These are phyloP conservation scores for Spisula subtruncata DNA, from an alignment of 2,888 invertebrate genomes.

Conservation along the genomic window DNA sequence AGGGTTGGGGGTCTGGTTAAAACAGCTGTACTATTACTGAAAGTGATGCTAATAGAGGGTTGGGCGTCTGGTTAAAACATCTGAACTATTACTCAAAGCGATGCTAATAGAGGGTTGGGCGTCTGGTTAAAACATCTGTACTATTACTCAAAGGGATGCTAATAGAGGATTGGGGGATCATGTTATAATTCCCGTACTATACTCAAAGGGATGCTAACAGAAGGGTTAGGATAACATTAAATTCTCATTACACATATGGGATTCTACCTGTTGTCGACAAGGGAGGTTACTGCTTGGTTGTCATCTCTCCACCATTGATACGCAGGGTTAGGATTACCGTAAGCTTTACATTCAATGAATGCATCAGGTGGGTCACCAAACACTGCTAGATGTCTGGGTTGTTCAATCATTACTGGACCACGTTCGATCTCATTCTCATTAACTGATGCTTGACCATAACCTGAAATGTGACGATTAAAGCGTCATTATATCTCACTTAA, in stretches of 20 bases:
- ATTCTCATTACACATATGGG: background rate
- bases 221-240: too few species aligned
- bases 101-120: too few species aligned
- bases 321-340: conserved; percentile 95
- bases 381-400: conserved; percentile 68
- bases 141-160: too few species aligned
- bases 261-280: conserved; percentile 49
- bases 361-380: conserved; percentile 79
- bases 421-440: conserved; percentile 94
- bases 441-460: conserved; percentile 85
- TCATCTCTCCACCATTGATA: conserved; percentile 95
- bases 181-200: too few species aligned
- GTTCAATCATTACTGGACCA: conserved; percentile 95
- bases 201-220: too few species aligned
- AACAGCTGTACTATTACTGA: too few species aligned
- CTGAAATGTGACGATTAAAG: conserved; percentile 56
- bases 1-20: too few species aligned
- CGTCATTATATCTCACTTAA: background rate
- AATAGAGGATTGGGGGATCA: too few species aligned
- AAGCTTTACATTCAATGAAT: conserved; percentile 87
- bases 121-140: too few species aligned
- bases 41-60: too few species aligned
- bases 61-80: too few species aligned
- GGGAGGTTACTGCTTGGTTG: conserved; percentile 53
- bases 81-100: too few species aligned